Base-by-base conservation (phyloP, 2,888 invertebrate genomes). In the Seira musarum region DNA sequence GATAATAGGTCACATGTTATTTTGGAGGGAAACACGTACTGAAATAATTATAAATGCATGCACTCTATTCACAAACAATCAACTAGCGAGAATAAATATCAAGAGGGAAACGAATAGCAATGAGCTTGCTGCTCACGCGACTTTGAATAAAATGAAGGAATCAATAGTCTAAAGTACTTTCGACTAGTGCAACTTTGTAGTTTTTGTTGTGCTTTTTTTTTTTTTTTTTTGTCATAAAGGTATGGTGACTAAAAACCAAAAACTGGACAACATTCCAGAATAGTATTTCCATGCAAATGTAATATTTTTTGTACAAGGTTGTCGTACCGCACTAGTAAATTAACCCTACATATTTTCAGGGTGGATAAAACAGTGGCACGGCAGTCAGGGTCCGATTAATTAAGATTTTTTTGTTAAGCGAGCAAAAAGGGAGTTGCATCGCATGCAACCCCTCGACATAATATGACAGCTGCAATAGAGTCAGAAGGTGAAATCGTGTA, bases 31-130 rank as follows among this genome's bases (percentile, higher is more conserved):
- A 49, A n/a, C 49, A 49, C 49, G 49, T 49, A n/a, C 49, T 49
- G 49, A 49, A 49, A 49, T 49, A 49, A 49, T 49, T 49, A 49
- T 30, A 30, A 30, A 30, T 49, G 49, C 49, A 49, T 49, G 49
- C 15, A 49, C 17, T 49, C 17, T 15, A 49, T 2, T 13, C 49
- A 13, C n/a, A n/a, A n/a, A n/a, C n/a, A n/a, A n/a, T n/a, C n/a
- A n/a, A n/a, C n/a, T n/a, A 49, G 49, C 6, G 17, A 13, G 15
- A 30, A 49, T 13, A 49, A 49, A 30, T 30, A 30, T 30, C 2
- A 71, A 25, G 65, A 21, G 21, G 40, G 17, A 49, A 63, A 70
- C 60, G 68, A 69, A 30, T 25, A 25, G 68, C 19, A 63, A 30
- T 70, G 60, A 30, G 30, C 30, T 30, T 30, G 8, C 3, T 30